phyloP scores from a whole-genome alignment of 2,113 vertebrate species.

The Rhagologus leucostigma region DNA sequence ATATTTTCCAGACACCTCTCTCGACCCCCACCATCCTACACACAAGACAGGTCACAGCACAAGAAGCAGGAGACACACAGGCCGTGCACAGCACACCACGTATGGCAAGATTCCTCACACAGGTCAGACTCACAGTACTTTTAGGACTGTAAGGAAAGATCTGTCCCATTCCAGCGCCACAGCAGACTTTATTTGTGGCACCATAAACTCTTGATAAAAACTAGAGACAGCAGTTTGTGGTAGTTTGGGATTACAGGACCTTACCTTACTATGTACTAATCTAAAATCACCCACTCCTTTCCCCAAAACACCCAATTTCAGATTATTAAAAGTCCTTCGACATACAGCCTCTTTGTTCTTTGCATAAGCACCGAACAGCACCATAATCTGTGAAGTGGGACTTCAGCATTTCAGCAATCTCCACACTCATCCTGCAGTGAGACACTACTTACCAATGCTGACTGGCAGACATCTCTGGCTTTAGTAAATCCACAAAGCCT shows the following conservation, averaged over 20 bases:
- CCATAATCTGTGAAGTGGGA: neutral
- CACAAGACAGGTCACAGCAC: neutral
- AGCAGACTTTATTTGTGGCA: neutral
- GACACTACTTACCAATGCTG: neutral
- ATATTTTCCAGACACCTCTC: neutral
- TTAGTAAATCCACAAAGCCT: neutral
- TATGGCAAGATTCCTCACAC: neutral
- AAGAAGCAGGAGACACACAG: neutral
- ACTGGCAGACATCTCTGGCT: neutral
- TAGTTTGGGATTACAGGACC: neutral
- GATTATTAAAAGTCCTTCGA: neutral
- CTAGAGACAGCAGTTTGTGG: neutral
- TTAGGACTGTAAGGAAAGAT: neutral
- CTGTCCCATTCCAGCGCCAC: neutral
- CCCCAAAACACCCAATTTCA: neutral
- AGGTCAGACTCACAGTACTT: neutral
- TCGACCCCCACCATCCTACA: neutral
- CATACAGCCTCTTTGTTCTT: neutral
- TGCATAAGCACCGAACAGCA: rapidly evolving
- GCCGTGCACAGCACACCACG: rapidly evolving
- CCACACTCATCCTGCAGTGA: neutral
- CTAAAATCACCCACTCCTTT: neutral
- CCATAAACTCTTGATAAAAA: neutral
- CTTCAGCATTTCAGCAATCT: neutral
- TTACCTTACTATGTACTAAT: neutral